Conservation (phyloP, 2,797 vertebrate species). For the Heterohyrax brucei region DNA sequence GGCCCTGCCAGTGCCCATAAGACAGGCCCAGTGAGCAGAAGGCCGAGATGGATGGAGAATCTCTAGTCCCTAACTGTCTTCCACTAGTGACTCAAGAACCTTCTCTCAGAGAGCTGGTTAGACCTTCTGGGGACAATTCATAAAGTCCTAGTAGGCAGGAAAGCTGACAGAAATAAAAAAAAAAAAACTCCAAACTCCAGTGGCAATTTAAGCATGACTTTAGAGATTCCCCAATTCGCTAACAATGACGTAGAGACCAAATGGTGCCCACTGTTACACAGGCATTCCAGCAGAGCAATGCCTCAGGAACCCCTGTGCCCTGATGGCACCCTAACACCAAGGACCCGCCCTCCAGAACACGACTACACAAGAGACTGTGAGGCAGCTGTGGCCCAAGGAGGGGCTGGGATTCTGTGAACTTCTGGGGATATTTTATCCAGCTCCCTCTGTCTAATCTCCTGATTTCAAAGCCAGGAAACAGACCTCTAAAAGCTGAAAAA, state of each 20-base stretch:
- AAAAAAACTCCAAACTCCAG: background rate
- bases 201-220: constrained; percentile 17
- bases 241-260: background rate
- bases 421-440: background rate
- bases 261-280: background rate
- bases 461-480: background rate
- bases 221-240: background rate
- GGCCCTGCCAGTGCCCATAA: background rate
- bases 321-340: background rate
- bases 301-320: background rate
- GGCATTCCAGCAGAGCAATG: background rate
- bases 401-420: background rate
- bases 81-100: background rate
- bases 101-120: background rate
- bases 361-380: background rate
- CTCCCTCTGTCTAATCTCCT: background rate
- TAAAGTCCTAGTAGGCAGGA: background rate
- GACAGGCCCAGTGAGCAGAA: background rate
- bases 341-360: background rate
- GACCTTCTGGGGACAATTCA: background rate
- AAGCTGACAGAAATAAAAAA: background rate
- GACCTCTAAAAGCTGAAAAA: background rate
- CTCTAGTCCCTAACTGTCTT: background rate
- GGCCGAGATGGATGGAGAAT: background rate
- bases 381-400: background rate